A percentile compares a stretch with the other conserved stretches of the same genome.
These are phyloP conservation scores for Xestoiulus laeticollis DNA, from an alignment of 2,888 invertebrate species.

Conservation along the genomic window DNA sequence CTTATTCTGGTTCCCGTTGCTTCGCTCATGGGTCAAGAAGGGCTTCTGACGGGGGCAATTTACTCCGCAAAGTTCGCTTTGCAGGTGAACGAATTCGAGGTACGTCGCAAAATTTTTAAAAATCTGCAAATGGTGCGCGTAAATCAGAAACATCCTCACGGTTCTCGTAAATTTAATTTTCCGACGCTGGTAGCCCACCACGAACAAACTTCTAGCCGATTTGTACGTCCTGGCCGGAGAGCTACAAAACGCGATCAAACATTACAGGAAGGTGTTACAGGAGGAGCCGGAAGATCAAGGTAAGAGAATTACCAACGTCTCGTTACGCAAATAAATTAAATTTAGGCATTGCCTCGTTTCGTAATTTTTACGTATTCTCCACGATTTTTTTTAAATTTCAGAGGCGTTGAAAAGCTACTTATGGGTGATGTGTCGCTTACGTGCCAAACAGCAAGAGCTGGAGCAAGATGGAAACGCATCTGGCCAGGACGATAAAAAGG, in stretches of 20 bases:
- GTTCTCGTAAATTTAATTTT: too few species aligned
- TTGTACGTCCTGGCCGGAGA: conserved; percentile 74
- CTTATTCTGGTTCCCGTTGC: conserved; percentile 76
- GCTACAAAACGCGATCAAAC: conserved; percentile 68
- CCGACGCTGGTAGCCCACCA: conserved; percentile 69
- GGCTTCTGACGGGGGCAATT: conserved; percentile 73
- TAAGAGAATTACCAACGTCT: conserved; percentile 52
- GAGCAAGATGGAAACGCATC: background rate
- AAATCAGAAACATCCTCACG: too few species aligned
- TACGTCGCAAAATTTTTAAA: too few species aligned
- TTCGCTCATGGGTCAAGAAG: conserved; percentile 74
- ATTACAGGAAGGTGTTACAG: conserved; percentile 62
- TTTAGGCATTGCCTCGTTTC: too few species aligned
- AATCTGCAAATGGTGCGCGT: too few species aligned
- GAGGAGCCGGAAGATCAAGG: conserved; percentile 61
- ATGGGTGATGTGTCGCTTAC: conserved; percentile 44
- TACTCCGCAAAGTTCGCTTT: conserved; percentile 72
- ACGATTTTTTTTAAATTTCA: too few species aligned
- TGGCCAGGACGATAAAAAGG: background rate
- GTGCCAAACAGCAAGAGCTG: background rate
- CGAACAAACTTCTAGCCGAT: conserved; percentile 74
- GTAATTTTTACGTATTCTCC: too few species aligned
- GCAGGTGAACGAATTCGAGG: conserved; percentile 72
- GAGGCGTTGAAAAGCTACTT: conserved; percentile 45
- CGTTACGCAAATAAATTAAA: too few species aligned